phyloP scores from a whole-genome alignment of 2,888 invertebrate species.

The Heliconius ethilla region DNA sequence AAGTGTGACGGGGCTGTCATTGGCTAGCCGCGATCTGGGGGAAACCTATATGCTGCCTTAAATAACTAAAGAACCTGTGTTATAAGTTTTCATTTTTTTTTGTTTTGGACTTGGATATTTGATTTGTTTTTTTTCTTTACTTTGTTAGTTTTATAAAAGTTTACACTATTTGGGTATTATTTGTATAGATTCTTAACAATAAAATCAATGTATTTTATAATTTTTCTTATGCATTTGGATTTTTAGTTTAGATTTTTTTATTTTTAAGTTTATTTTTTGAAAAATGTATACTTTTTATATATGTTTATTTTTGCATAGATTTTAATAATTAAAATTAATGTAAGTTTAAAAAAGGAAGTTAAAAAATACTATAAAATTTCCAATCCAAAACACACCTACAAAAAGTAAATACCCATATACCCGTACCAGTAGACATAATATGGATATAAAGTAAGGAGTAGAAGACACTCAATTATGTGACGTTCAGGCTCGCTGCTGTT shows the following conservation, averaged over 20 bases:
- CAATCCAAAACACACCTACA: no score
- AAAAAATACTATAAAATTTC: background rate
- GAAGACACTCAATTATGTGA: constrained; percentile 16
- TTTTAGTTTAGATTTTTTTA: no score
- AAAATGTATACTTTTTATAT: no score
- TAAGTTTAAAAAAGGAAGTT: background rate
- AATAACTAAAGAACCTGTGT: constrained; percentile 44
- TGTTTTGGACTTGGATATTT: background rate
- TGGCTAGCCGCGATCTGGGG: constrained; percentile 56
- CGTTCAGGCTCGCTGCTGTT: constrained; percentile 57
- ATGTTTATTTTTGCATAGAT: no score
- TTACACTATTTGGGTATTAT: no score
- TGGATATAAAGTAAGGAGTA: background rate
- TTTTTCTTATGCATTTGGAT: no score
- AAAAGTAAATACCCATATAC: background rate
- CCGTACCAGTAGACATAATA: background rate
- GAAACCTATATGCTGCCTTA: constrained; percentile 52
- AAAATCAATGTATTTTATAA: no score
- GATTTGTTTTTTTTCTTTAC: background rate
- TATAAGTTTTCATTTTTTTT: background rate
- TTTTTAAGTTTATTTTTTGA: no score
- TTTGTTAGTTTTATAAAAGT: background rate
- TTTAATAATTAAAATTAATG: no score
- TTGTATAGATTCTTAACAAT: no score
- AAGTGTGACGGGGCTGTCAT: no score